Evolutionary conservation across 2,797 vertebrate species (phyloP).

Genomic region (Xenentodon cancila): DNA sequence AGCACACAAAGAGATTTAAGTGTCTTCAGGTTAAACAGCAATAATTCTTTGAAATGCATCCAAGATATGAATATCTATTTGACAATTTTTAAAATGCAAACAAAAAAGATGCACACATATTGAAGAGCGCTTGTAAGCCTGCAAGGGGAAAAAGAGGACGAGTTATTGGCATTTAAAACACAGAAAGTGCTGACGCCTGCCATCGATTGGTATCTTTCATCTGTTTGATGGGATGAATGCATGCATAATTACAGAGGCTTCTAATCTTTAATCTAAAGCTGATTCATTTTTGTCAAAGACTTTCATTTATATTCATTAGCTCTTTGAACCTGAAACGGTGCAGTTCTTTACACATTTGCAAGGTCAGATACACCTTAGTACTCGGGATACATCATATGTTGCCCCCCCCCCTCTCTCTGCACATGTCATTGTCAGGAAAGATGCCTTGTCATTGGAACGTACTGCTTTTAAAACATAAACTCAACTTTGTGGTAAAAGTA

Average conservation of each 20-base stretch:
- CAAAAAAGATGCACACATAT: conserved; percentile 10
- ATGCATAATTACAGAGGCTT: conserved; percentile 72
- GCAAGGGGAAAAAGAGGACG: conserved; percentile 47
- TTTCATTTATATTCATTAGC: conserved; percentile 80
- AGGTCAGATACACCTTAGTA: conserved; percentile 40
- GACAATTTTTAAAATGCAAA: neutral
- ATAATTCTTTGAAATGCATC: conserved; percentile 3
- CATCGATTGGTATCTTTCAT: conserved; percentile 76
- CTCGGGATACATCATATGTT: conserved; percentile 12
- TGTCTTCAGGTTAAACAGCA: neutral
- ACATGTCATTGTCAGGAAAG: conserved; percentile 16
- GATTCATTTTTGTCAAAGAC: conserved; percentile 70
- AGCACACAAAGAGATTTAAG: conserved; percentile 7
- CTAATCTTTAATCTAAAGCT: conserved; percentile 73
- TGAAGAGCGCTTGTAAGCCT: conserved; percentile 9
- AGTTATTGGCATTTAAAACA: conserved; percentile 63
- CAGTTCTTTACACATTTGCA: conserved; percentile 46
- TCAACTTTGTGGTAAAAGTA: conserved; percentile 38
- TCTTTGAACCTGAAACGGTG: conserved; percentile 66
- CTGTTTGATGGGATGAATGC: conserved; percentile 63
- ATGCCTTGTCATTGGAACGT: conserved; percentile 30
- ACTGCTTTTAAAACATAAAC: conserved; percentile 18
- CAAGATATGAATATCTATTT: neutral
- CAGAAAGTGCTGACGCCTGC: conserved; percentile 73
- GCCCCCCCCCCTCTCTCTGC: neutral